Evolutionary conservation across 1,140 invertebrate genomes (phyloP).

Genomic region (Papilio helenus): DNA sequence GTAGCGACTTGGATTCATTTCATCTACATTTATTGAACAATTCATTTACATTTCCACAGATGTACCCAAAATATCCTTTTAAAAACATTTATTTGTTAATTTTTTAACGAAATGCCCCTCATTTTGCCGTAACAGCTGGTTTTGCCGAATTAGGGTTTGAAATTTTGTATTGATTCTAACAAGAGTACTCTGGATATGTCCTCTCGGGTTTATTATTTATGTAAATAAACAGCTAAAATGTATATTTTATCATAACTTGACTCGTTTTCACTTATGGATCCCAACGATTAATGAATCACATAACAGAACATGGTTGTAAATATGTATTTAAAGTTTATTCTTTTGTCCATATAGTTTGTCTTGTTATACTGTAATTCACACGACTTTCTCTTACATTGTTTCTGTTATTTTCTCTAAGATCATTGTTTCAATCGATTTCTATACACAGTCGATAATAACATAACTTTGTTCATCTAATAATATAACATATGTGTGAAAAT

Average conservation of each 20-base stretch:
- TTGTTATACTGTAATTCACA: constrained; percentile 1
- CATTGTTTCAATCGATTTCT: constrained; percentile 29
- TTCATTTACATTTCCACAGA: too few species aligned
- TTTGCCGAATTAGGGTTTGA: too few species aligned
- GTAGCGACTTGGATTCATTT: neutral
- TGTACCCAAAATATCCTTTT: too few species aligned
- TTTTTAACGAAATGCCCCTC: too few species aligned
- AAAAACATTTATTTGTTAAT: too few species aligned
- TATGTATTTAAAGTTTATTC: neutral
- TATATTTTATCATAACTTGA: too few species aligned
- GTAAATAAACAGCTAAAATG: too few species aligned
- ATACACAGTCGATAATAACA: constrained; percentile 9
- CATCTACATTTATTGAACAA: neutral
- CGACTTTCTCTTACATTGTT: constrained; percentile 30
- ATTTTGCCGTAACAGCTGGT: too few species aligned
- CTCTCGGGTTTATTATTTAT: too few species aligned
- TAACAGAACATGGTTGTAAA: neutral
- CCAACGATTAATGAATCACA: neutral
- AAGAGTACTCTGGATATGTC: too few species aligned
- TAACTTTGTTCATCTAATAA: constrained; percentile 17
- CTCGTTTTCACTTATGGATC: too few species aligned
- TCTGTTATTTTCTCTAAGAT: constrained; percentile 4
- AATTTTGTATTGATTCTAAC: too few species aligned
- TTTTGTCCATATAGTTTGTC: constrained; percentile 7
- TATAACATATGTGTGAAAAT: constrained; percentile 1